phyloP scores from a whole-genome alignment of 2,113 vertebrate species.

The Gyps fulvus region DNA sequence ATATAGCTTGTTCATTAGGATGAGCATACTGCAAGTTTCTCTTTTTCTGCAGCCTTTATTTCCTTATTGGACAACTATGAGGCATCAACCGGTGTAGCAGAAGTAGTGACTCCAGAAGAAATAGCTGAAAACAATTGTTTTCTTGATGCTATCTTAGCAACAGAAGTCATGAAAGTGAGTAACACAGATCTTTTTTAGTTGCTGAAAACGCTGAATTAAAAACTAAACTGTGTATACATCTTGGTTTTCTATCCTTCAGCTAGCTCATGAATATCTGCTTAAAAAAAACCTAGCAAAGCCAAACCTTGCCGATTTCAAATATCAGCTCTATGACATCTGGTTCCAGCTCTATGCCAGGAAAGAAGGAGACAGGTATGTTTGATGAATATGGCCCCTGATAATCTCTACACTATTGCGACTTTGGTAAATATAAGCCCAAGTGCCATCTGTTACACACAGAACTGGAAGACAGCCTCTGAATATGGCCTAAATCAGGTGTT shows the following conservation, averaged over 20 bases:
- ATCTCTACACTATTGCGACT: background rate
- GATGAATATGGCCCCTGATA: background rate
- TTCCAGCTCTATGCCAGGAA: slow-evolving; percentile 83
- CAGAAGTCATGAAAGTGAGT: slow-evolving; percentile 82
- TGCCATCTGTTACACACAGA: background rate
- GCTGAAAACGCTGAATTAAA: background rate
- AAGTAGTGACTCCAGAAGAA: slow-evolving; percentile 78
- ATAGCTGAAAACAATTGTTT: slow-evolving; percentile 75
- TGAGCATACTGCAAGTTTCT: background rate
- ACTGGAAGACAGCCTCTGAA: background rate
- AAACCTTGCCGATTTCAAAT: slow-evolving; percentile 72
- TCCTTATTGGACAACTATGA: slow-evolving; percentile 83
- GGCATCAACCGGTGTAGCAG: slow-evolving; percentile 72
- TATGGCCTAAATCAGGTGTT: background rate
- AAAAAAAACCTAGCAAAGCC: slow-evolving; percentile 70
- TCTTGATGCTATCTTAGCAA: slow-evolving; percentile 78
- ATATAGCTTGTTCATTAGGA: background rate
- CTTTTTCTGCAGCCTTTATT: slow-evolving; percentile 75
- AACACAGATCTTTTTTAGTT: background rate
- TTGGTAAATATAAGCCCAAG: background rate
- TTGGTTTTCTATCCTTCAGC: slow-evolving; percentile 56
- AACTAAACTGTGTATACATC: background rate
- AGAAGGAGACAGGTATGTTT: slow-evolving; percentile 74
- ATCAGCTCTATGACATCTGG: slow-evolving; percentile 86
- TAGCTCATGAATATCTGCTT: slow-evolving; percentile 79